A percentile compares a stretch with the other conserved stretches of the same genome.
Conservation (phyloP, 2,888 invertebrate species). For the Drosophila borborema region DNA sequence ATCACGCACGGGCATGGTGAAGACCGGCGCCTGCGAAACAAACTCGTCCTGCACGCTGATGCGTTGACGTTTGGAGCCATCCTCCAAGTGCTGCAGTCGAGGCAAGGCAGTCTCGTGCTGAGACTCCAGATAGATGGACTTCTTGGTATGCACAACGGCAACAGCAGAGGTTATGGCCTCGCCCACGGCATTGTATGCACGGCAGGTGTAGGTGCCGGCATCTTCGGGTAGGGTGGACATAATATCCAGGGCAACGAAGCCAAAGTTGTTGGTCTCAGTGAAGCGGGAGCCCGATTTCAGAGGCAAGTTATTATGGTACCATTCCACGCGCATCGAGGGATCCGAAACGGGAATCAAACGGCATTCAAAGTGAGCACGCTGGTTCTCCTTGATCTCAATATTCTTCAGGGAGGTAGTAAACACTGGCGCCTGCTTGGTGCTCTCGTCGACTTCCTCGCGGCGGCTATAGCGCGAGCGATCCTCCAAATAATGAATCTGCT, state of each 20-base stretch:
- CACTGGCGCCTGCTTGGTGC: slow-evolving; percentile 95
- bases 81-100: slow-evolving; percentile 93
- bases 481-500: slow-evolving; percentile 95
- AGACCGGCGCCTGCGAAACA: slow-evolving; percentile 94
- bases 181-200: slow-evolving; percentile 95
- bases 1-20: slow-evolving; percentile 96
- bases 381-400: slow-evolving; percentile 96
- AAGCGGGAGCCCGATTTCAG: slow-evolving; percentile 97
- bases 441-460: slow-evolving; percentile 91
- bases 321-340: slow-evolving; percentile 96
- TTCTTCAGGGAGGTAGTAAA: slow-evolving; percentile 97
- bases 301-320: slow-evolving; percentile 96
- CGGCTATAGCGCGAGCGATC: slow-evolving; percentile 92
- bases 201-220: slow-evolving; percentile 97
- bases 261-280: slow-evolving; percentile 98
- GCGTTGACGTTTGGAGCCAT: slow-evolving; percentile 90
- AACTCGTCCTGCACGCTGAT: slow-evolving; percentile 91
- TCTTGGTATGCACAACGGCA: slow-evolving; percentile 92
- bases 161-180: slow-evolving; percentile 97
- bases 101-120: slow-evolving; percentile 94
- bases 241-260: slow-evolving; percentile 98
- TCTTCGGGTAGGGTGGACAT: slow-evolving; percentile 98
- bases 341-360: slow-evolving; percentile 97
- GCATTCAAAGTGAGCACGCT: slow-evolving; percentile 97
- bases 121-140: slow-evolving; percentile 94